These are phyloP conservation scores for Spodoptera littoralis DNA, from an alignment of 2,888 invertebrate genomes.

Conservation along the genomic window DNA sequence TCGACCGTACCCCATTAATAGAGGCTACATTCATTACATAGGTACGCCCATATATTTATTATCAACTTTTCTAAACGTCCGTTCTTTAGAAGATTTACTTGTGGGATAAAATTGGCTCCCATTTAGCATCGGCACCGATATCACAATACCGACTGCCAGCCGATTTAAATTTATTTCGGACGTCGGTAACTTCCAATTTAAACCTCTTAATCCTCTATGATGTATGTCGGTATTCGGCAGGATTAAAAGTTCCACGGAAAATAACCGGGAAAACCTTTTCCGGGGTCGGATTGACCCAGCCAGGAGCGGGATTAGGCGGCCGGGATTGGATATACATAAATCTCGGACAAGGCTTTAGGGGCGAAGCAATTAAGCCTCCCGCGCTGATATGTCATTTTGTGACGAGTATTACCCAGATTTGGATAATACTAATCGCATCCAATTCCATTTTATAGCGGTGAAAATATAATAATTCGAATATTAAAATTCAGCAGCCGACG, in stretches of 20 bases:
- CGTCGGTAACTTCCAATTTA: slow-evolving; percentile 90
- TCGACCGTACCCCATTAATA: slow-evolving; percentile 8
- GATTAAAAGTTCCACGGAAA: slow-evolving; percentile 89
- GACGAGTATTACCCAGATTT: slow-evolving; percentile 72
- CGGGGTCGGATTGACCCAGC: slow-evolving; percentile 88
- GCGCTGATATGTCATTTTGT: slow-evolving; percentile 85
- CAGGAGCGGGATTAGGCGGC: slow-evolving; percentile 85
- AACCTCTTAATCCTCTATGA: slow-evolving; percentile 89
- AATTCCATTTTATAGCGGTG: slow-evolving; percentile 62
- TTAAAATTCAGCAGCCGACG: slow-evolving; percentile 85
- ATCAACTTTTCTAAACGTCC: slow-evolving; percentile 68
- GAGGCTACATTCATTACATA: slow-evolving; percentile 48
- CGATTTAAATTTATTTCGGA: slow-evolving; percentile 89
- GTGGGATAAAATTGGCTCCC: slow-evolving; percentile 83
- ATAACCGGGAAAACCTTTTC: slow-evolving; percentile 89
- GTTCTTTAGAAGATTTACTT: slow-evolving; percentile 80
- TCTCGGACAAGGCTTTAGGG: slow-evolving; percentile 85
- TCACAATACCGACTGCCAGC: slow-evolving; percentile 88
- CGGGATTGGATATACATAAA: slow-evolving; percentile 89
- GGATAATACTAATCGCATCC: slow-evolving; percentile 75
- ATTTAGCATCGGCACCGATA: slow-evolving; percentile 86
- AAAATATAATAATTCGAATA: slow-evolving; percentile 82
- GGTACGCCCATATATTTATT: slow-evolving; percentile 51
- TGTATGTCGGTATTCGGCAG: slow-evolving; percentile 89
- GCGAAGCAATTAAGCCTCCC: slow-evolving; percentile 86